These are phyloP conservation scores for Leiothrix lutea DNA, from an alignment of 2,113 vertebrate species.

Conservation along the genomic window DNA sequence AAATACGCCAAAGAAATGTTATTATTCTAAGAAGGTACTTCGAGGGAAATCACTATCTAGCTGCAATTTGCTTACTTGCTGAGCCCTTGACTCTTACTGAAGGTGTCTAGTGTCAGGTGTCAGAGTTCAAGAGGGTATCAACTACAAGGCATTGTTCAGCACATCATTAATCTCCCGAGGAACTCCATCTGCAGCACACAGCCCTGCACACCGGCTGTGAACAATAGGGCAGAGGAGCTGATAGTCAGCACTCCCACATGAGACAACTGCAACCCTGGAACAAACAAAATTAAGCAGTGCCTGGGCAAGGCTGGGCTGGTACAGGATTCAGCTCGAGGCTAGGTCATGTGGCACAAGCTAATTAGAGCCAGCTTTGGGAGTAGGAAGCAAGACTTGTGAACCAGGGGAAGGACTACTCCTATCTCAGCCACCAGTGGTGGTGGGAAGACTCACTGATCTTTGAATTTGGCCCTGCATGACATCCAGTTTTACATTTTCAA, in stretches of 20 bases:
- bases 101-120: constrained; percentile 35
- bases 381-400: background rate
- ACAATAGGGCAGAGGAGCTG: background rate
- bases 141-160: constrained; percentile 9
- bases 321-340: background rate
- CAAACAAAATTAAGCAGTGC: background rate
- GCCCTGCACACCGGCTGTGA: background rate
- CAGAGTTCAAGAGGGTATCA: constrained; percentile 57
- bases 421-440: background rate
- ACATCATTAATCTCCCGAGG: constrained; percentile 4
- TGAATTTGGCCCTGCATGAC: background rate
- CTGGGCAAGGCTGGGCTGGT: background rate
- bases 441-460: background rate
- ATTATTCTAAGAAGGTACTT: background rate
- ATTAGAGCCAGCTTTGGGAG: background rate
- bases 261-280: background rate
- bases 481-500: background rate
- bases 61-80: background rate
- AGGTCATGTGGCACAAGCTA: background rate
- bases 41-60: background rate
- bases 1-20: background rate
- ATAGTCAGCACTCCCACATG: accelerated
- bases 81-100: background rate
- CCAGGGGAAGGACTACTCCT: background rate
- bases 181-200: background rate